Percentiles rank a stretch among this genome's conserved stretches.
Evolutionary conservation across 1,140 invertebrate genomes (phyloP).

Genomic region (Leptestheria dahalacensis): DNA sequence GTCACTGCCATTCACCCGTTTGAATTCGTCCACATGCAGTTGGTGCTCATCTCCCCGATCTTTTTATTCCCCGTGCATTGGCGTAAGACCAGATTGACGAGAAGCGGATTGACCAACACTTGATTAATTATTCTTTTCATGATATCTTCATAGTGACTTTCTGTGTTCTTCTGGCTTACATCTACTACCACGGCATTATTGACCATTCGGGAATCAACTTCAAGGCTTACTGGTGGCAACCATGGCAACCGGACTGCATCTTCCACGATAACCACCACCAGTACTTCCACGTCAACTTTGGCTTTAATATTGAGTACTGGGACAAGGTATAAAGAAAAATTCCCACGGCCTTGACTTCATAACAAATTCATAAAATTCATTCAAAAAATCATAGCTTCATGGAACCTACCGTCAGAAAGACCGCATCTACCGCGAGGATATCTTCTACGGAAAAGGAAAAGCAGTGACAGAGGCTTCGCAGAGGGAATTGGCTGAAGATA

Average conservation of each 20-base stretch:
- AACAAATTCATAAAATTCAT: background rate
- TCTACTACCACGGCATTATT: constrained; percentile 56
- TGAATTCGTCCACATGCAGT: constrained; percentile 43
- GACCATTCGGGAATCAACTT: constrained; percentile 60
- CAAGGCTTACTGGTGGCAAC: constrained; percentile 55
- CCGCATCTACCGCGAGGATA: constrained; percentile 47
- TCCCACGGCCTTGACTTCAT: background rate
- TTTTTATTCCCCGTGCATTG: constrained; percentile 43
- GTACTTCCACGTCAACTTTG: constrained; percentile 60
- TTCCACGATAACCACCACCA: constrained; percentile 65
- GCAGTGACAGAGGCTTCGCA: constrained; percentile 29
- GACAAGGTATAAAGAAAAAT: constrained; percentile 37
- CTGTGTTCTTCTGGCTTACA: constrained; percentile 40
- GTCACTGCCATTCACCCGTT: constrained; percentile 56
- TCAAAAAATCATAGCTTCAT: constrained; percentile 30
- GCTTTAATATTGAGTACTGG: constrained; percentile 49
- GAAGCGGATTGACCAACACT: background rate
- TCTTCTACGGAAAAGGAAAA: constrained; percentile 42
- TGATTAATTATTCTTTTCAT: constrained; percentile 9
- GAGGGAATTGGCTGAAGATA: constrained; percentile 32
- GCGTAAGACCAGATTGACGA: constrained; percentile 35
- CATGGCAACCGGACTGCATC: constrained; percentile 55
- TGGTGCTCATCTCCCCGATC: constrained; percentile 26
- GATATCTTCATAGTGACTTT: constrained; percentile 35
- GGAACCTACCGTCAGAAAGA: constrained; percentile 46